Conservation (phyloP, 2,797 vertebrate species). For the Rachycentron canadum region DNA sequence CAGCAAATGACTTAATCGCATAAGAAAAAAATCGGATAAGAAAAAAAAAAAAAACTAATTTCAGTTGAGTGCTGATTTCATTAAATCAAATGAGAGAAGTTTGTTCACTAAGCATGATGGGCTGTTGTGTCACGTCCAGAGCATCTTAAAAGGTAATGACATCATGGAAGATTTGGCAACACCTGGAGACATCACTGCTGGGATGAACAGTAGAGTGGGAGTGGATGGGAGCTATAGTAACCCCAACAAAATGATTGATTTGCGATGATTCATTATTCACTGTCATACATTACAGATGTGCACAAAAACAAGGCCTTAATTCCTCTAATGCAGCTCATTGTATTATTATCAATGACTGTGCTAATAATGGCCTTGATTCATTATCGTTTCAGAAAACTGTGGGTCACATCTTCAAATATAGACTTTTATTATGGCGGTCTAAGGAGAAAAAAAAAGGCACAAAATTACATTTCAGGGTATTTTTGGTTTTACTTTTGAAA, state of each 20-base stretch:
- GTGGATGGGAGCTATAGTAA: neutral
- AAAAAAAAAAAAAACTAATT: conserved; percentile 30
- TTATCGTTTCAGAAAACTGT: neutral
- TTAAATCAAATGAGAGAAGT: conserved; percentile 35
- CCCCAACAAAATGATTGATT: conserved; percentile 23
- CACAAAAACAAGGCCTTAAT: neutral
- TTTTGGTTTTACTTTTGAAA: neutral
- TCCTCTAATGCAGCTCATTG: conserved; percentile 1
- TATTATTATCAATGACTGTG: neutral
- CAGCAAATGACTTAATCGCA: conserved; percentile 17
- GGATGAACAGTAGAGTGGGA: conserved; percentile 1
- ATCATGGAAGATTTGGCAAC: conserved; percentile 66
- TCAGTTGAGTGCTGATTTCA: conserved; percentile 22
- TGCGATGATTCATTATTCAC: conserved; percentile 28
- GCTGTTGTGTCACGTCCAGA: conserved; percentile 20
- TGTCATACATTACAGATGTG: conserved; percentile 38
- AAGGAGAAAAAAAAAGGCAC: neutral
- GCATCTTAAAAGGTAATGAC: conserved; percentile 44
- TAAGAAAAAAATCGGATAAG: conserved; percentile 34
- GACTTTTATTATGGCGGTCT: neutral
- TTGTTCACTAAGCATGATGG: conserved; percentile 9
- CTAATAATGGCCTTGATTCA: neutral
- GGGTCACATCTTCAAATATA: neutral
- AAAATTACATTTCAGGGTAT: neutral
- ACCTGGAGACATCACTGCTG: conserved; percentile 50